Base-by-base conservation (phyloP, 2,888 invertebrate species). In the Gastracanthus pulcherrimus region DNA sequence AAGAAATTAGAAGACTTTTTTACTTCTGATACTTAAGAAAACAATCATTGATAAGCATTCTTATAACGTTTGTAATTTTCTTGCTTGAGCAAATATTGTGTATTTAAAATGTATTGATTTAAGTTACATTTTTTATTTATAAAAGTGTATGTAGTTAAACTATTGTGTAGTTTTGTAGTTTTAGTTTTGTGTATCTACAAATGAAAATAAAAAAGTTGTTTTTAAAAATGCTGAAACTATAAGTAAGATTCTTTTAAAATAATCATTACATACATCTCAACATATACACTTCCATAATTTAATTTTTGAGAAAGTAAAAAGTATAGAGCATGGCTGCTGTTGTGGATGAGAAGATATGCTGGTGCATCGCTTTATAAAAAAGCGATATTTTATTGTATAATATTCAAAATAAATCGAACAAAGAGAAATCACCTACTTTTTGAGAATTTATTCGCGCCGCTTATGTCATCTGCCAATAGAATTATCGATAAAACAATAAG, bases 251-350 rank as follows among this genome's bases (percentile, higher is more conserved):
- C 3, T 34, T 7, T 38, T 6, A 58, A 69, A 7, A 38, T 48
- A 13, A 55, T n/a, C n/a, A n/a, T n/a, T n/a, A n/a, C n/a, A n/a
- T 48, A 29, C 34, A 34, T 66, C 29, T 76, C 0, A 70, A 62
- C 19, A 16, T 48, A 29, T 13, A 45, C 3, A 31, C 41, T 38
- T 11, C 36, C 16, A 69, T 67, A 67, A 34, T 76, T 66, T 66
- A 29, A 11, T 29, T 38, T 64, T 66, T n/a, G 45, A 45, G 23
- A 48, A 34, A 45, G 19, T 26, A 58, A 31, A 67, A 51, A 75
- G 60, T 64, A 75, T 64, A 80, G 72, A 77, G 51, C 26, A n/a
- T 74, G 76, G 75, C 74, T 78, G 81, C 76, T 74, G 70, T 81
- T 58, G 16, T 64, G 74, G 60, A 74, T 19, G 45, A 69, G 64